Base-by-base conservation (phyloP, 2,797 vertebrate species). In the Enteromius paludinosus region DNA sequence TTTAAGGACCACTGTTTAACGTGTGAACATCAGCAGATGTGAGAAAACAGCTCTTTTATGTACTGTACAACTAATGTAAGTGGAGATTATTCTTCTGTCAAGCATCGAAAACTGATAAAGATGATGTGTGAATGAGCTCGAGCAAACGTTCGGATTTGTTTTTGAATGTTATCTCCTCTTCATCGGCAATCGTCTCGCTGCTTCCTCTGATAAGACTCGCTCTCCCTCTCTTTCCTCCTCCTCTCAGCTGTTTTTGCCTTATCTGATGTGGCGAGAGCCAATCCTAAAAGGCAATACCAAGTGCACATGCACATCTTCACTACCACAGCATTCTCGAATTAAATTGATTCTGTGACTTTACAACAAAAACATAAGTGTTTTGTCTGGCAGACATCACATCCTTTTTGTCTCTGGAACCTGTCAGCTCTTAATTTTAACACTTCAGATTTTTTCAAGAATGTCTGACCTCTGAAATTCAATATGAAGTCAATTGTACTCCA, bases 201-300 rank as follows among this genome's bases (percentile, higher is more conserved):
- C 87, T 91, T 93, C 89, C 90, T 90, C 85, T 83, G 91, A 94
- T 93, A 94, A 93, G 86, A 90, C 88, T 90, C 74, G 85, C 87
- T 88, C 87, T 87, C 84, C 79, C 82, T 28, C 45, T 81, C 83
- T 87, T 84, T 86, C 86, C 69, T 87, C 87, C 90, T 76, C 86
- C 87, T 72, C 78, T 87, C 77, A 73, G 64, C 85, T 82, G 70
- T 81, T 76, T 73, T 84, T 84, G 49, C 74, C 89, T 93, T 92
- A 91, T 93, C 91, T 89, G 92, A 92, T 91, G 15, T 69, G 75
- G 79, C 3, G 3, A 83, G 78, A 86, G 88, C 86, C 87, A 89
- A 80, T 54, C 78, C 79, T 82, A 79, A 82, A 83, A 89, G 49
- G 77, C 87, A 83, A 45, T 45, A 20, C 30, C 41, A 85, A 86